A percentile compares a stretch with the other conserved stretches of the same genome.
Evolutionary conservation across 2,888 invertebrate species (phyloP).

Genomic region (Amblyteles armatorius): DNA sequence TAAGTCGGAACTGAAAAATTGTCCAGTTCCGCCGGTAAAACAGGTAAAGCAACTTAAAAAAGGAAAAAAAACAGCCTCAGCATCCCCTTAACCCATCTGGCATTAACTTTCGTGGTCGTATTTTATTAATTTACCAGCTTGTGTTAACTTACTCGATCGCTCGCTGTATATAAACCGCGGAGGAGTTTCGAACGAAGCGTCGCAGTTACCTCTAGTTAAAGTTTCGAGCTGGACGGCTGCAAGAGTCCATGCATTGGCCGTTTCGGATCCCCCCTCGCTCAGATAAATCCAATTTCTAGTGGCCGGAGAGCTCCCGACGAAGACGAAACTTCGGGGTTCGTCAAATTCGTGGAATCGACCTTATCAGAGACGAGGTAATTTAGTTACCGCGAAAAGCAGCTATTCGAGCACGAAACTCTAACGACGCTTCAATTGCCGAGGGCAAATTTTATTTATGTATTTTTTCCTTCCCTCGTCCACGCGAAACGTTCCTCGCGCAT

Average conservation of each 20-base stretch:
- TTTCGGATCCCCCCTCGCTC: background rate
- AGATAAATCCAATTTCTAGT: slow-evolving; percentile 24
- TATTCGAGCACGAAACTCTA: background rate
- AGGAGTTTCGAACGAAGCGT: slow-evolving; percentile 17
- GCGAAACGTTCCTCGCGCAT: background rate
- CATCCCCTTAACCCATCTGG: too few relatives aligned
- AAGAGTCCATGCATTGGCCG: background rate
- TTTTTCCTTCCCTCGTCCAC: background rate
- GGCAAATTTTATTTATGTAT: background rate
- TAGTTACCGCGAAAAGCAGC: slow-evolving; percentile 16
- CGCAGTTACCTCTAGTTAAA: background rate
- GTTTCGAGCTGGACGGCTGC: background rate
- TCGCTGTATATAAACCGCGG: background rate
- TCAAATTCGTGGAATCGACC: slow-evolving; percentile 24
- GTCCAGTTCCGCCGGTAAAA: too few relatives aligned
- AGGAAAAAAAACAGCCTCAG: too few relatives aligned
- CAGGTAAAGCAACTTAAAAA: too few relatives aligned
- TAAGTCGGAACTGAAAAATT: too few relatives aligned
- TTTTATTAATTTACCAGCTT: too few relatives aligned
- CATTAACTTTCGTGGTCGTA: too few relatives aligned
- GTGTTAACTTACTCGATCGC: too few relatives aligned
- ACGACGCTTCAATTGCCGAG: slow-evolving; percentile 13
- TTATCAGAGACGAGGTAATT: slow-evolving; percentile 30
- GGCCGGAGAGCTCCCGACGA: background rate
- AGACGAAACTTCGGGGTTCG: slow-evolving; percentile 4